Base-by-base conservation (phyloP, 1,140 invertebrate genomes). In the Cataglyphis hispanica region DNA sequence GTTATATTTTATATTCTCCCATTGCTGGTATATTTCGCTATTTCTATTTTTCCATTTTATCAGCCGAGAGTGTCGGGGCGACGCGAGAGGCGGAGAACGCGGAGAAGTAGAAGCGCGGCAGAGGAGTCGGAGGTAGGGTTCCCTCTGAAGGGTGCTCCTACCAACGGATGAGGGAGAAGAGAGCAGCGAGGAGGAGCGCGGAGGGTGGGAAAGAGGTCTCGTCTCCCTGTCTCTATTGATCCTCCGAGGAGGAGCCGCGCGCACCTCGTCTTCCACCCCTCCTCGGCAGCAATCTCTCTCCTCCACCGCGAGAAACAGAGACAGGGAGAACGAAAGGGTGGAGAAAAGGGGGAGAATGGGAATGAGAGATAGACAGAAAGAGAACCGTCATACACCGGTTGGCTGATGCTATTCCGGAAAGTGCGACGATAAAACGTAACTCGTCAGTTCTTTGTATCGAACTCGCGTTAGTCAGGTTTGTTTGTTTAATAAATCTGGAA, bases 221-320 rank as follows among this genome's bases (percentile, higher is more conserved):
- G 94, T 95, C 93, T 94, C 93, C 92, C 92, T 95, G 94, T 95
- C 94, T 95, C 94, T 95, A 95, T 95, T 95, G 94, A 95, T 95
- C 94, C 94, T 95, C 94, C 92, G 86, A 87, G 87, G 92, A 93
- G 93, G 93, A 94, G 93, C 91, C 92, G 93, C 93, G 93, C 92
- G 93, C 93, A 94, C 89, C 93, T 92, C 93, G 92, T 92, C 93
- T 92, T 94, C 91, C 91, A 92, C 91, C 91, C 92, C 88, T 91
- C 91, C 89, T 89, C 63, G 19, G 77, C 70, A 70, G 56, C 90
- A 86, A 91, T 89, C 84, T 86, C 87, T 89, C 77, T 60, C 76
- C 76, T 86, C 60, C 63, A 43, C 74, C 75, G 27, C 77, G 72
- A 87, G 66, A 56, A 70, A 90, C n/a, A n/a, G 86, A 67, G 70